Evolutionary conservation across 2,888 invertebrate genomes (phyloP).

Genomic region (Cerceris ruficornis): DNA sequence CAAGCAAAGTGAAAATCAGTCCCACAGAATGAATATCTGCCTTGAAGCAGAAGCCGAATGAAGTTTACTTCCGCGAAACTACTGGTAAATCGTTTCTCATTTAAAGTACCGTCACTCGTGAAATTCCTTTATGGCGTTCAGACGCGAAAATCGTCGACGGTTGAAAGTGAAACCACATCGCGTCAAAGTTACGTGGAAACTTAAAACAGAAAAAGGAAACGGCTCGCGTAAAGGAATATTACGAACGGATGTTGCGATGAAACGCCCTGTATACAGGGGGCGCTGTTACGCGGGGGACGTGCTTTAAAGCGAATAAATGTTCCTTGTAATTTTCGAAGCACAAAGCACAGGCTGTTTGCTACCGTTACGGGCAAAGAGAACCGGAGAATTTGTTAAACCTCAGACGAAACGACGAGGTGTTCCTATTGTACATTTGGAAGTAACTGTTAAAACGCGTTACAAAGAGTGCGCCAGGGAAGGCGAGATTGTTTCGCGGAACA

Average conservation of each 20-base stretch:
- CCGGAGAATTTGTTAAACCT: background rate
- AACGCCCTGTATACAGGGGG: background rate
- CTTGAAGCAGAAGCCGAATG: too few species aligned
- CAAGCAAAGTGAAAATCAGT: too few species aligned
- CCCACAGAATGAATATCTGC: too few species aligned
- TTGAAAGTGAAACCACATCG: background rate
- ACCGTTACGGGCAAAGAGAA: background rate
- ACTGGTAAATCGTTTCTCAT: background rate
- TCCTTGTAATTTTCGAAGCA: background rate
- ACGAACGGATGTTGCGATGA: too few species aligned
- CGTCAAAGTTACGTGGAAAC: background rate
- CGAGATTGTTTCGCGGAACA: too few species aligned
- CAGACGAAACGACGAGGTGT: background rate
- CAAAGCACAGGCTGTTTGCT: background rate
- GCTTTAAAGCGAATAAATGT: background rate
- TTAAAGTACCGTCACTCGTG: background rate
- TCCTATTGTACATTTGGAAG: too few species aligned
- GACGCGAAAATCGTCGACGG: background rate
- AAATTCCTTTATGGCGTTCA: background rate
- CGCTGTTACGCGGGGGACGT: background rate
- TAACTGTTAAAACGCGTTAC: too few species aligned
- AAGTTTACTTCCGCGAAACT: background rate
- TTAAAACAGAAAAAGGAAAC: background rate
- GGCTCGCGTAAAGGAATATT: background rate
- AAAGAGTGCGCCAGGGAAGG: too few species aligned